Percentiles rank a stretch among this genome's conserved stretches.
phyloP scores from a whole-genome alignment of 2,888 invertebrate genomes.

The Drepana falcataria region DNA sequence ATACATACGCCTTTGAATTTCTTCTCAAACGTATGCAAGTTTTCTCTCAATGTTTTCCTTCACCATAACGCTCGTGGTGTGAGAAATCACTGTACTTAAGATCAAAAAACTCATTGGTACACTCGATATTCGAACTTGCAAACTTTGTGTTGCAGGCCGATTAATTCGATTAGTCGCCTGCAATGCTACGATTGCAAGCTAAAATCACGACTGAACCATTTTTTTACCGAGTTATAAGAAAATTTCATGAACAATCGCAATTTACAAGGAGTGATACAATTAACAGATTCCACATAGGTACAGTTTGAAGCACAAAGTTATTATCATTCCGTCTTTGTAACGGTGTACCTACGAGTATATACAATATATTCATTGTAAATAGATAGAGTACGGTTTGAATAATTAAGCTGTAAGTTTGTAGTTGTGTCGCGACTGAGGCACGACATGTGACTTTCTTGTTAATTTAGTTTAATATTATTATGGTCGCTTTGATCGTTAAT shows the following conservation, averaged over 20 bases:
- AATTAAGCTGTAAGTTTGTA: not conserved
- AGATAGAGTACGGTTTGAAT: not conserved
- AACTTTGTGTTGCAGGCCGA: no score
- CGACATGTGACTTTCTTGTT: not conserved
- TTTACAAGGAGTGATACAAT: not conserved
- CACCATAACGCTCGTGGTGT: no score
- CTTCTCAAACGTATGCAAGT: no score
- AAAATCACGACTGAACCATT: no score
- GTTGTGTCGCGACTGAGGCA: not conserved
- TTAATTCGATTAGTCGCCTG: no score
- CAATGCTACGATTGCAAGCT: no score
- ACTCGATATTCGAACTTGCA: no score
- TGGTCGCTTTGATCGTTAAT: not conserved
- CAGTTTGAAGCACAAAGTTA: constrained; percentile 7
- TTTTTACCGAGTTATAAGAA: no score
- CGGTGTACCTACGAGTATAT: not conserved
- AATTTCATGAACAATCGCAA: not conserved
- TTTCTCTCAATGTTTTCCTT: no score
- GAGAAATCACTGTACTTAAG: no score
- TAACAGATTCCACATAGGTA: not conserved
- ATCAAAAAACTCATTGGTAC: no score
- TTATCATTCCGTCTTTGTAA: constrained; percentile 5
- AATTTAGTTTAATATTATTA: not conserved
- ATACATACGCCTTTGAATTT: no score
- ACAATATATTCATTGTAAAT: not conserved